A percentile compares a stretch with the other conserved stretches of the same genome.
Evolutionary conservation across 2,797 vertebrate genomes (phyloP).

Genomic region (Otolemur crassicaudatus): DNA sequence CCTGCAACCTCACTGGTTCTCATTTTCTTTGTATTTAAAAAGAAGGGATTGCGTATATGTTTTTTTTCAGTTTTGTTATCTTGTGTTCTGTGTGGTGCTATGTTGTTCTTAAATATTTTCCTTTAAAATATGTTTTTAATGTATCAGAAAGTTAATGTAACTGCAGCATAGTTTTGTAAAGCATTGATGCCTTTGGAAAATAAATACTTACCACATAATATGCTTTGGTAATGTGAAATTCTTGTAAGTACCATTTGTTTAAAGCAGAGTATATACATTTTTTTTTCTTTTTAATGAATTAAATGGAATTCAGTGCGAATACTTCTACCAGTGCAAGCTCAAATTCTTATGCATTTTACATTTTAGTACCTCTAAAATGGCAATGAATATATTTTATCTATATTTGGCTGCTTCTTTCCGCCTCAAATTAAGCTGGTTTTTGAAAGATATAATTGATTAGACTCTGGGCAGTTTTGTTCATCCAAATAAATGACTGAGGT

Average conservation of each 20-base stretch:
- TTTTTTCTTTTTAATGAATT: neutral
- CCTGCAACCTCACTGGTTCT: neutral
- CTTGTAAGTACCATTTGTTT: constrained; percentile 20
- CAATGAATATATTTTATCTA: constrained; percentile 30
- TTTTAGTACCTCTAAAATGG: neutral
- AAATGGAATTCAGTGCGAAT: constrained; percentile 7
- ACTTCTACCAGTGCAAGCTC: neutral
- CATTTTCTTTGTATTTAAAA: neutral
- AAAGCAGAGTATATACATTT: neutral
- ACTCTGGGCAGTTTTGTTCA: constrained; percentile 44
- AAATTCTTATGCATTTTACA: constrained; percentile 25
- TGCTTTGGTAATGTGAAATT: neutral
- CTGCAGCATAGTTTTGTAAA: neutral
- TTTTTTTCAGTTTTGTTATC: neutral
- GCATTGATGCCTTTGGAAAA: constrained; percentile 1
- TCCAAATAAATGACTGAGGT: constrained; percentile 1
- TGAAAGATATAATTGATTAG: constrained; percentile 45
- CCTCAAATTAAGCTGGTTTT: constrained; percentile 18
- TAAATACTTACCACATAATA: neutral
- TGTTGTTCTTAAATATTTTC: neutral
- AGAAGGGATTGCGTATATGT: neutral
- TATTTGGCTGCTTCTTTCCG: constrained; percentile 28
- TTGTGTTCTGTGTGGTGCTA: neutral
- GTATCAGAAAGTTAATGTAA: neutral
- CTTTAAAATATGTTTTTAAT: neutral